Evolutionary conservation across 2,888 invertebrate genomes (phyloP).

Genomic region (Rutpela maculata): DNA sequence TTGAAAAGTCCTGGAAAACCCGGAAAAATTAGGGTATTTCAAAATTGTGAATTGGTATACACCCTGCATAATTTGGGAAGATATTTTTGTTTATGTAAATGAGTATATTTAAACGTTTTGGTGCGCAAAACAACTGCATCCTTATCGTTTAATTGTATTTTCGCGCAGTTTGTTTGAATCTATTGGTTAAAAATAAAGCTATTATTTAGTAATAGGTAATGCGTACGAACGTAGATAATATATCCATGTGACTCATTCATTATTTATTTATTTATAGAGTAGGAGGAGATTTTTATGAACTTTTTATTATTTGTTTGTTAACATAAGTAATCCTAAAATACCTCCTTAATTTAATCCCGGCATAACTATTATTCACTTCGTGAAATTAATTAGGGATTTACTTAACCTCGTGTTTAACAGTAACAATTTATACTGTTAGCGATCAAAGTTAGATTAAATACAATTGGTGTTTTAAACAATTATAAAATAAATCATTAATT

Average conservation of each 20-base stretch:
- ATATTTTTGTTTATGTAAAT: too few species aligned
- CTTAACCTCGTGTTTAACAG: background rate
- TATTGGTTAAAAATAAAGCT: constrained; percentile 26
- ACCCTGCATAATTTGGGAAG: too few species aligned
- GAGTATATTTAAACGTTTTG: background rate
- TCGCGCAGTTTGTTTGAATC: constrained; percentile 4
- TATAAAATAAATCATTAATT: background rate
- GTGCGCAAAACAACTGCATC: constrained; percentile 20
- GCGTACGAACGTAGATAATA: constrained; percentile 14
- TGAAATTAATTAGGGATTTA: background rate
- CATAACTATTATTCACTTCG: background rate
- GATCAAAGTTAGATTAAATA: background rate
- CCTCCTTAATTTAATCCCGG: constrained; percentile 10
- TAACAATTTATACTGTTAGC: background rate
- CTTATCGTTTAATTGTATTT: constrained; percentile 9
- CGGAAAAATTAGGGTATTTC: too few species aligned
- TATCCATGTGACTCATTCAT: constrained; percentile 25
- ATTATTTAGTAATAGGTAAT: constrained; percentile 14
- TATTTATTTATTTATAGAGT: constrained; percentile 11
- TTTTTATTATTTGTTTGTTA: constrained; percentile 33
- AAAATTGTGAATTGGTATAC: too few species aligned
- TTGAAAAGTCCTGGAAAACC: too few species aligned
- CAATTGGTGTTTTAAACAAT: background rate
- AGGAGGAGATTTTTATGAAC: constrained; percentile 19
- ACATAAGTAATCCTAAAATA: constrained; percentile 12